Evolutionary conservation across 1,140 invertebrate genomes (phyloP).

Genomic region (Acromyrmex heyeri): DNA sequence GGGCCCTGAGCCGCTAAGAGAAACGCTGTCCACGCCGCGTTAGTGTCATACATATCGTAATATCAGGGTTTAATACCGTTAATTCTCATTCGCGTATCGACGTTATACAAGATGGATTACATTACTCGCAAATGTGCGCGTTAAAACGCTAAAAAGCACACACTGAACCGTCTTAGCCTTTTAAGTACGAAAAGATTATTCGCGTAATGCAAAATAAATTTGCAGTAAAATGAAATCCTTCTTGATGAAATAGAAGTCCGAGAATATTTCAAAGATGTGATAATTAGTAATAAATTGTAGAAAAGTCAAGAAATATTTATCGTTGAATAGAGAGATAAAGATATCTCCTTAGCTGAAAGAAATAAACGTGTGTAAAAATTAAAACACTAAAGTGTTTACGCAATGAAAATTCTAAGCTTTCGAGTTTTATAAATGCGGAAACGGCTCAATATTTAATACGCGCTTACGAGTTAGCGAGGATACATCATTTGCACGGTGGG

Average conservation of each 20-base stretch:
- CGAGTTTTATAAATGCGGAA: conserved; percentile 4
- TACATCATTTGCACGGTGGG: background rate
- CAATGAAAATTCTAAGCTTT: conserved; percentile 32
- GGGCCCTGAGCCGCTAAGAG: conserved; percentile 73
- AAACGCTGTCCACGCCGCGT: conserved; percentile 46
- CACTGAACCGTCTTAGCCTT: background rate
- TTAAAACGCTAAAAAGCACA: conserved; percentile 31
- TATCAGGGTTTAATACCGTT: conserved; percentile 77
- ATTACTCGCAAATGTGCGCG: background rate
- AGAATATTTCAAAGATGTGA: background rate
- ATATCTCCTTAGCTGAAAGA: conserved; percentile 33
- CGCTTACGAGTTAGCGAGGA: background rate
- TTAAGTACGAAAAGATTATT: conserved; percentile 10
- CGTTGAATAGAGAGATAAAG: conserved; percentile 16
- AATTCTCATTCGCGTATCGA: conserved; percentile 67
- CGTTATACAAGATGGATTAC: background rate
- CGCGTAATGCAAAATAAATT: conserved; percentile 16
- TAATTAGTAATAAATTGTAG: conserved; percentile 46
- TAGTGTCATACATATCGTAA: conserved; percentile 64
- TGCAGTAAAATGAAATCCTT: background rate
- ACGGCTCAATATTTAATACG: conserved; percentile 12
- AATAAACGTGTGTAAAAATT: conserved; percentile 14
- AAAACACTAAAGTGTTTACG: conserved; percentile 32
- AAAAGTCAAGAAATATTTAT: conserved; percentile 18
- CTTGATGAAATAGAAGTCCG: conserved; percentile 14